Conservation (phyloP, 2,113 vertebrate species). For the Sterrhoptilus dennistouni region DNA sequence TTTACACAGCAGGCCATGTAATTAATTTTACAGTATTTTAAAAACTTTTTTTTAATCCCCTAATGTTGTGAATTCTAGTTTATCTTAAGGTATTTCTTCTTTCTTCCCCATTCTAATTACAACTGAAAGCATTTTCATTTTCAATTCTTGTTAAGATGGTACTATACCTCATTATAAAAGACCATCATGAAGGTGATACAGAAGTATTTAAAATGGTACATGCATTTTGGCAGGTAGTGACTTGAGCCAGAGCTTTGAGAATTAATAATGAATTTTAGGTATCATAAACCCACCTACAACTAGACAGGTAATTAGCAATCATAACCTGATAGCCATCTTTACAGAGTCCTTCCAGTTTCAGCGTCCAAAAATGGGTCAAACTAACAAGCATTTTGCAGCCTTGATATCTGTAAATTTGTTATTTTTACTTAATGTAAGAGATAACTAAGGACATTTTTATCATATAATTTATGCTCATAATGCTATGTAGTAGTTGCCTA, state of each 20-base stretch:
- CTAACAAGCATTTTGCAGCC: neutral
- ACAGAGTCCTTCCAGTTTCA: neutral
- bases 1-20: neutral
- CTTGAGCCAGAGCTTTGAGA: neutral
- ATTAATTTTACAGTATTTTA: neutral
- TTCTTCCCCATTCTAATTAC: neutral
- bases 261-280: neutral
- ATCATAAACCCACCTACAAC: neutral
- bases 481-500: neutral
- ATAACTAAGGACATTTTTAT: neutral
- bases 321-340: neutral
- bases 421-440: neutral
- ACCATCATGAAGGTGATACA: neutral
- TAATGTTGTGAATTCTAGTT: neutral
- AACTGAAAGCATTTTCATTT: neutral
- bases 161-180: neutral
- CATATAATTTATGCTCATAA: neutral
- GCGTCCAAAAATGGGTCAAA: neutral
- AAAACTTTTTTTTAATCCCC: neutral
- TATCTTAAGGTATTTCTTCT: neutral
- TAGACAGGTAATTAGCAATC: neutral
- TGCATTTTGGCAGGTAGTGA: neutral
- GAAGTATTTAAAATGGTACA: neutral
- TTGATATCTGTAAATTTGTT: neutral
- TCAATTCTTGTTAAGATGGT: neutral